These are phyloP conservation scores for Drosophila hydei DNA, from an alignment of 1,140 invertebrate species.

Conservation along the genomic window DNA sequence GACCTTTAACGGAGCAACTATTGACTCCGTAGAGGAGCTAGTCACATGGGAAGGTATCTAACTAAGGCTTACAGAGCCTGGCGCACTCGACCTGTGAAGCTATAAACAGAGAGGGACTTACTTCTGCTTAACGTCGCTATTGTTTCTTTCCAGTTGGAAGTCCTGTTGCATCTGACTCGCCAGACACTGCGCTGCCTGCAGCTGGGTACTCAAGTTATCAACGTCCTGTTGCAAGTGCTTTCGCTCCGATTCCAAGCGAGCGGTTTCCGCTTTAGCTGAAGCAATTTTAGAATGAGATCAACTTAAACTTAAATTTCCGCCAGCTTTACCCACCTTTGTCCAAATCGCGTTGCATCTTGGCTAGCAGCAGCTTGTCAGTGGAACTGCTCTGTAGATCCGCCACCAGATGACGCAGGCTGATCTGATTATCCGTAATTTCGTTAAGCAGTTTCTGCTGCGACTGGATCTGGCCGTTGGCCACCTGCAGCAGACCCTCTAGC, in stretches of 20 bases:
- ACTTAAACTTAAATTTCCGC: too few species aligned
- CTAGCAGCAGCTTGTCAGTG: slow-evolving; percentile 74
- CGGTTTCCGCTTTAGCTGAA: slow-evolving; percentile 69
- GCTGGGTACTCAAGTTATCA: slow-evolving; percentile 37
- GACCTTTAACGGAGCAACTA: too few species aligned
- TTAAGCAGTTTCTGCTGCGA: slow-evolving; percentile 78
- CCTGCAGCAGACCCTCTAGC: slow-evolving; percentile 80
- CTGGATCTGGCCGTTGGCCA: slow-evolving; percentile 83
- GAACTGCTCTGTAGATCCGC: slow-evolving; percentile 79
- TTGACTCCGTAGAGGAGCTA: too few species aligned
- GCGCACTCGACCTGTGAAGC: too few species aligned
- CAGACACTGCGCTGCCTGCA: slow-evolving; percentile 37
- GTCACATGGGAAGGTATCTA: too few species aligned
- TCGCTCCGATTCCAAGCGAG: slow-evolving; percentile 54
- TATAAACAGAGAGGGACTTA: too few species aligned
- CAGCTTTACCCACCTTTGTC: slow-evolving; percentile 56
- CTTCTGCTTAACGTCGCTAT: slow-evolving; percentile 70
- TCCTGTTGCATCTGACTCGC: slow-evolving; percentile 46
- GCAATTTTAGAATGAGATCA: background rate
- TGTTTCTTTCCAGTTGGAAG: slow-evolving; percentile 69
- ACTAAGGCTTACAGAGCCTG: too few species aligned
- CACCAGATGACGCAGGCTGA: slow-evolving; percentile 77
- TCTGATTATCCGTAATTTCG: slow-evolving; percentile 81
- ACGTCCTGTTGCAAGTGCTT: slow-evolving; percentile 54
- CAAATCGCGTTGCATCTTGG: slow-evolving; percentile 76